Percentiles rank a stretch among this genome's conserved stretches.
Evolutionary conservation across 2,797 vertebrate genomes (phyloP).

Genomic region (Sciurus vulgaris): DNA sequence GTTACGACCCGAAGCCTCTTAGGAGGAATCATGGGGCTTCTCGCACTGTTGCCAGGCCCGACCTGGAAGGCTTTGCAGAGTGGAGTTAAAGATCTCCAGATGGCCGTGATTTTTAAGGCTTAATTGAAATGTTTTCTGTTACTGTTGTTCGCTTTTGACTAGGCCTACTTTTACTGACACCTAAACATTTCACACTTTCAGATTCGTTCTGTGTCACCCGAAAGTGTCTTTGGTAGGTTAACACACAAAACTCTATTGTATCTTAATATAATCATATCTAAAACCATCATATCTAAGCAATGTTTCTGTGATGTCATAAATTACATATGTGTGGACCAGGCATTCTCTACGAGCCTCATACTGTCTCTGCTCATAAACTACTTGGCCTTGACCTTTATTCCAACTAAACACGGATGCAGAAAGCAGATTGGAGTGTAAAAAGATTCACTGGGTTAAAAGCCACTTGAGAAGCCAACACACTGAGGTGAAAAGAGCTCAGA

Average conservation of each 20-base stretch:
- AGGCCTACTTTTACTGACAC: neutral
- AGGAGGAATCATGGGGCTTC: neutral
- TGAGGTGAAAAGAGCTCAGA: neutral
- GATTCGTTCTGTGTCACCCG: neutral
- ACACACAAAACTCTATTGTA: neutral
- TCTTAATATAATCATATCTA: neutral
- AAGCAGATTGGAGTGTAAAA: neutral
- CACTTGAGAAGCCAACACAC: neutral
- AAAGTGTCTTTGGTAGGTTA: neutral
- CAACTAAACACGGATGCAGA: neutral
- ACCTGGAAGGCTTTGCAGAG: neutral
- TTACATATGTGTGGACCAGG: neutral
- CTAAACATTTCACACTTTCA: neutral
- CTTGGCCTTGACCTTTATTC: neutral
- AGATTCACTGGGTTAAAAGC: neutral
- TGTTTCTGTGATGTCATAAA: neutral
- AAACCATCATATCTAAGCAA: neutral
- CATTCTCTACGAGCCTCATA: neutral
- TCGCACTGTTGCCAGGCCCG: neutral
- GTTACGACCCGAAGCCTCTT: neutral
- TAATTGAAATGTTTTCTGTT: neutral
- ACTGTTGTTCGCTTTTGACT: neutral
- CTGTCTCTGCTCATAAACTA: neutral
- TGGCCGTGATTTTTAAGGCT: neutral
- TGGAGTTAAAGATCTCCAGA: neutral